Percentiles rank a stretch among this genome's conserved stretches.
phyloP scores from a whole-genome alignment of 2,797 vertebrate species.

The Centroberyx gerrardi region DNA sequence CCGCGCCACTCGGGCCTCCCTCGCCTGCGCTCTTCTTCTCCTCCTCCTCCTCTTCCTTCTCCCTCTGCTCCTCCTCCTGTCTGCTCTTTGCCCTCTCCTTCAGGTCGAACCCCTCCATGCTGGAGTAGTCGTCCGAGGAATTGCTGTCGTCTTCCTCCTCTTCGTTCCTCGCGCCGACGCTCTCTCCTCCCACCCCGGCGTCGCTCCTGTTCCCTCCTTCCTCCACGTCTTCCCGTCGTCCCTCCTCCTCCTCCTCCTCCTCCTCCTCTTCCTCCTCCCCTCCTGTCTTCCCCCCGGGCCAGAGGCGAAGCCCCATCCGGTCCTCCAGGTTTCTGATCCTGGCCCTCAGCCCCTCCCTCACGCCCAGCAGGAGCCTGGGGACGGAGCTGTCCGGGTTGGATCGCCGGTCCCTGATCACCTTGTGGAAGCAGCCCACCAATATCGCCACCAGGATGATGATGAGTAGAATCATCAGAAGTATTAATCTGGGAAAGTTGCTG shows the following conservation, averaged over 20 bases:
- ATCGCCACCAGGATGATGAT: not conserved
- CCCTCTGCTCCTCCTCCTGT: not conserved
- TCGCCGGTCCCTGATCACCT: not conserved
- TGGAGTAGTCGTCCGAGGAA: constrained; percentile 1
- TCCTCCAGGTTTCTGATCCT: not conserved
- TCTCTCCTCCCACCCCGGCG: not conserved
- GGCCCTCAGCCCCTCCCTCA: not conserved
- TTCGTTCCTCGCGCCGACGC: not conserved
- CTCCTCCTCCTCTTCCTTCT: not conserved
- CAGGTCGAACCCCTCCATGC: not conserved
- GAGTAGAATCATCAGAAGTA: not conserved
- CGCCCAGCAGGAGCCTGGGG: not conserved
- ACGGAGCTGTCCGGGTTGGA: not conserved
- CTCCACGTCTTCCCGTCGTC: not conserved
- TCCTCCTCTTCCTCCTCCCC: not conserved
- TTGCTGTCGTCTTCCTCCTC: not conserved
- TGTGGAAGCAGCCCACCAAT: not conserved
- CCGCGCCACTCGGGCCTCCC: not conserved
- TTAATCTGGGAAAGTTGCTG: accelerated
- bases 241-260: not conserved
- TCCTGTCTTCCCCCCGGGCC: not conserved
- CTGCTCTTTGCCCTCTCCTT: not conserved
- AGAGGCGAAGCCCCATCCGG: not conserved
- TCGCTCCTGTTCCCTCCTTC: not conserved
- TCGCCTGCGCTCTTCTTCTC: not conserved